These are phyloP conservation scores for Caenorhabditis sp. DNA, from an alignment of 2,888 invertebrate species.

Conservation along the genomic window DNA sequence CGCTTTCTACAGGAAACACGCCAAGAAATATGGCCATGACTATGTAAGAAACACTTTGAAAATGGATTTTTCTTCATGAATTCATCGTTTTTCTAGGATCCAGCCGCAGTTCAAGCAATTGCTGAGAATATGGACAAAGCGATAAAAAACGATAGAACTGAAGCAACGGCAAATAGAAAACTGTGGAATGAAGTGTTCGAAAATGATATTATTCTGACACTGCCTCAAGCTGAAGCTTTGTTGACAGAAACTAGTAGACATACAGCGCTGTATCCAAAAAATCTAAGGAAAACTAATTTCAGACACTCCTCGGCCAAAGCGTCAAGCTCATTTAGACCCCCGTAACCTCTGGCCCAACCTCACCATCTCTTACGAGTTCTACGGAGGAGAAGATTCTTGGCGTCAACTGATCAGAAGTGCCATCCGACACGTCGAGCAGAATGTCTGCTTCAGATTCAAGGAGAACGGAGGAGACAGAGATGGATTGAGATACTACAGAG, in stretches of 20 bases:
- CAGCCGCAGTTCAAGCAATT: constrained; percentile 50
- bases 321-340: constrained; percentile 75
- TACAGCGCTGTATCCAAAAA: not conserved
- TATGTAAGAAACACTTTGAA: constrained; percentile 72
- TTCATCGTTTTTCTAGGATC: constrained; percentile 55
- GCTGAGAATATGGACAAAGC: constrained; percentile 60
- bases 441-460: constrained; percentile 78
- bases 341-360: constrained; percentile 75
- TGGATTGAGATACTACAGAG: constrained; percentile 71
- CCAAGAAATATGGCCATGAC: constrained; percentile 74
- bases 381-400: constrained; percentile 73
- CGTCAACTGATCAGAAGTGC: constrained; percentile 73
- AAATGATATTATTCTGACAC: constrained; percentile 79
- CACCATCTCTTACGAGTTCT: constrained; percentile 76
- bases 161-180: constrained; percentile 76
- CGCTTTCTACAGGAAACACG: constrained; percentile 73
- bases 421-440: constrained; percentile 75
- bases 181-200: constrained; percentile 79
- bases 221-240: constrained; percentile 77
- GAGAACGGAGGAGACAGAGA: constrained; percentile 75
- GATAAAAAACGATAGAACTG: constrained; percentile 76
- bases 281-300: not conserved
- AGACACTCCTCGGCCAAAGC: constrained; percentile 62
- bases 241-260: constrained; percentile 70
- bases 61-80: not conserved